These are phyloP conservation scores for Elephantulus edwardii DNA, from an alignment of 2,113 vertebrate genomes.

Conservation along the genomic window DNA sequence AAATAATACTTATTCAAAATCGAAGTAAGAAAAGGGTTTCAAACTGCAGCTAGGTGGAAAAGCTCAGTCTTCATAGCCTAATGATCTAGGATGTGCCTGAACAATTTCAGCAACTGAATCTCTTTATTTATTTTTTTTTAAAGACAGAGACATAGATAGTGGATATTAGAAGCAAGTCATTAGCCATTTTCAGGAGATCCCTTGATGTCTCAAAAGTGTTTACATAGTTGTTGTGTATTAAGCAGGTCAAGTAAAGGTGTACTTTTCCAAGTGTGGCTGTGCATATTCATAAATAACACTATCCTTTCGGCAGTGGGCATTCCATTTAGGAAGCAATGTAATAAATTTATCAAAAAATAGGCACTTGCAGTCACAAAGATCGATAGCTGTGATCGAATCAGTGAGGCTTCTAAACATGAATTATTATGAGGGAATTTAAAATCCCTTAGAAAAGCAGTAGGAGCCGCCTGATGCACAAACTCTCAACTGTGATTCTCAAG, in stretches of 20 bases:
- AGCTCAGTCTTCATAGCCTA: constrained; percentile 44
- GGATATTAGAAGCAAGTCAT: constrained; percentile 67
- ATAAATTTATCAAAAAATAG: constrained; percentile 47
- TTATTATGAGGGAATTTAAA: constrained; percentile 52
- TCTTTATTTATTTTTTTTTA: constrained; percentile 64
- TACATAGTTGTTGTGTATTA: constrained; percentile 28
- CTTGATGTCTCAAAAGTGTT: constrained; percentile 50
- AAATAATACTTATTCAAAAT: constrained; percentile 68
- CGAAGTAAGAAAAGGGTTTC: constrained; percentile 52
- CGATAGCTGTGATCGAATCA: constrained; percentile 48
- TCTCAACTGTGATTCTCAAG: constrained; percentile 10
- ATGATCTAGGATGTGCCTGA: constrained; percentile 41
- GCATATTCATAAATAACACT: constrained; percentile 54
- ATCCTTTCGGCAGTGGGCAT: constrained; percentile 34
- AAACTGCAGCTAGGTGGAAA: constrained; percentile 16
- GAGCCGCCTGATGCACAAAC: not conserved
- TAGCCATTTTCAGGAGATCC: constrained; percentile 60
- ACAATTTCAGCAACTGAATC: constrained; percentile 61
- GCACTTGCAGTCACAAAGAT: constrained; percentile 13
- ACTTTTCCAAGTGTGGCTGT: constrained; percentile 56
- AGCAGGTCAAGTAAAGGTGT: constrained; percentile 55
- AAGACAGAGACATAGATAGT: constrained; percentile 68
- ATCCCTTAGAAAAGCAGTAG: constrained; percentile 38
- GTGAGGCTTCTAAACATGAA: constrained; percentile 16
- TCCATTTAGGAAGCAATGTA: constrained; percentile 34